Base-by-base conservation (phyloP, 2,888 invertebrate genomes). In the Linhomoeus sp. region DNA sequence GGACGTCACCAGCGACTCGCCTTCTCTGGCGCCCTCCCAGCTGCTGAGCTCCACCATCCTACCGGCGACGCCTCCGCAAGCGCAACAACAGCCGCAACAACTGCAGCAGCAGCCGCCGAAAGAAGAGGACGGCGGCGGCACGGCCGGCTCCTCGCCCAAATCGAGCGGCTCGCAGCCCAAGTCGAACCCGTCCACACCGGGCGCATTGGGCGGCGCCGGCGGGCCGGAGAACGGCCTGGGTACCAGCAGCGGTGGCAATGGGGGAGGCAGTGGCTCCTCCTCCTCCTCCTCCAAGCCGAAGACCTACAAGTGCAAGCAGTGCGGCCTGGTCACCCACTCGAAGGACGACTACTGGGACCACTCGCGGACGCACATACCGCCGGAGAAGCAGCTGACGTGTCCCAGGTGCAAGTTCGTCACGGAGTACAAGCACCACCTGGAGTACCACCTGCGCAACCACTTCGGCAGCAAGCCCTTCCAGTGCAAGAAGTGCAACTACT, bases 351-450 rank as follows among this genome's bases (percentile, higher is more conserved):
- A 83, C 63, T 99, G 94, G 92, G 77, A 79, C 38, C 97, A 99
- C 66, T 77, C 78, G 24, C 77, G 79, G 47, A 63, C 64, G 14
- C 97, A 99, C 70, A 92, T 97, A 59, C 86, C 85, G 59, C 77
- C 78, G 0, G 92, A 94, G 57, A 90, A 90, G 64, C 75, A 84
- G 56, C 71, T 97, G 26, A 77, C 77, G 50, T 97, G 97, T 61
- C 79, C 81, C 3, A 78, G 81, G 59, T 97, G 97, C 63, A 83
- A 85, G 0, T 99, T 99, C 62, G 88, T 92, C 3, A 99, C 97
- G 0, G 92, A 94, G 65, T 86, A 87, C 72, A 97, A 97, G 62
- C 97, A 99, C 65, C 97, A 99, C 58, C 70, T 94, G 19, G 92
- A 94, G 65, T 99, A 94, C 61, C 97, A 92, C 66, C 75, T 90